phyloP scores from a whole-genome alignment of 2,113 vertebrate genomes.

The Poeciliopsis retropinna region DNA sequence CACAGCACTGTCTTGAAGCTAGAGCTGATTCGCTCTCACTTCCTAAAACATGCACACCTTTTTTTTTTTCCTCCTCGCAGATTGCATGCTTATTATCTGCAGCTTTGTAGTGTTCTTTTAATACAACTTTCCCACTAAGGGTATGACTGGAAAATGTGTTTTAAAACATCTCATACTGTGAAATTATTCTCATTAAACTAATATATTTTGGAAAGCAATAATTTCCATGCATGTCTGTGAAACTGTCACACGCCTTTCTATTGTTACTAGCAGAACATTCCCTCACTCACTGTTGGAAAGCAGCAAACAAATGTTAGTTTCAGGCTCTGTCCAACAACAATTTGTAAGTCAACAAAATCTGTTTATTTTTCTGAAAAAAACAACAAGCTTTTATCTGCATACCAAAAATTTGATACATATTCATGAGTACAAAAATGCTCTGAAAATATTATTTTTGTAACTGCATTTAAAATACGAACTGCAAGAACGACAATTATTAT shows the following conservation, averaged over 20 bases:
- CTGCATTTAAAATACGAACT: too few species aligned
- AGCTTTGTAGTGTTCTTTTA: slow-evolving; percentile 8
- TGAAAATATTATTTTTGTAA: too few species aligned
- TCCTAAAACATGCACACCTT: slow-evolving; percentile 14
- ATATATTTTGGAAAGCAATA: background rate
- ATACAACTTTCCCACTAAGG: slow-evolving; percentile 4
- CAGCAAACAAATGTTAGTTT: background rate
- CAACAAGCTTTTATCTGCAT: too few species aligned
- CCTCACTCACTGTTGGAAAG: too few species aligned
- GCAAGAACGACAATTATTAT: too few species aligned
- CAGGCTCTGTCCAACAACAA: background rate
- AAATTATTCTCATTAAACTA: background rate
- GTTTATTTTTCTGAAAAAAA: too few species aligned
- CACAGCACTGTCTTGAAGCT: slow-evolving; percentile 36
- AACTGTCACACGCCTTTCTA: background rate
- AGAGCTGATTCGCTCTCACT: slow-evolving; percentile 1
- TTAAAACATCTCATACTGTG: background rate
- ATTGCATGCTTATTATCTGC: slow-evolving; percentile 29
- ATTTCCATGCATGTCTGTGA: slow-evolving; percentile 2
- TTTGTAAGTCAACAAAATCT: too few species aligned
- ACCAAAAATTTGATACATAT: too few species aligned
- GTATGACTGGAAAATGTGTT: background rate
- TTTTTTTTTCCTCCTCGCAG: background rate
- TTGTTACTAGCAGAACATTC: background rate
- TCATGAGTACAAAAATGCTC: too few species aligned